Conservation (phyloP, 2,888 invertebrate species). For the Thymelicus lineola region DNA sequence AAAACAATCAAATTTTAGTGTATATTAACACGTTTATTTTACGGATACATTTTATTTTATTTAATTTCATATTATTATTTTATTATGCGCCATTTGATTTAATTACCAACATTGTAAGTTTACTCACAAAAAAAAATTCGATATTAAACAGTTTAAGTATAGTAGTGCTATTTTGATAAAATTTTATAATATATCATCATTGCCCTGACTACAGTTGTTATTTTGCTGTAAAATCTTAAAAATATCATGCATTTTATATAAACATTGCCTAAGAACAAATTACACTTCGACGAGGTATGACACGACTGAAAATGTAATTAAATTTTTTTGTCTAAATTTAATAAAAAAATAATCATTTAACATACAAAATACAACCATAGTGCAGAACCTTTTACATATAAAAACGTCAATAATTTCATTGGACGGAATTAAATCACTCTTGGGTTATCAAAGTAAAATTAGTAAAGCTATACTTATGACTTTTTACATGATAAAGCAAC, state of each 20-base stretch:
- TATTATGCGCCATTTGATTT: conserved; percentile 21
- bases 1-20: conserved; percentile 55
- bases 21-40: conserved; percentile 77
- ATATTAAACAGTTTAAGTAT: conserved; percentile 1
- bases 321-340: too few species aligned
- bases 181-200: not conserved
- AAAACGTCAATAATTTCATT: conserved; percentile 37
- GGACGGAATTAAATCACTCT: conserved; percentile 50
- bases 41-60: conserved; percentile 68
- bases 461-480: conserved; percentile 78
- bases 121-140: conserved; percentile 48
- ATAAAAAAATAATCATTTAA: too few species aligned
- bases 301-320: too few species aligned
- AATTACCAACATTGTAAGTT: conserved; percentile 52
- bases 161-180: conserved; percentile 1
- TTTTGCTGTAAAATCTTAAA: conserved; percentile 11
- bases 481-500: conserved; percentile 76
- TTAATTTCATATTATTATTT: conserved; percentile 41
- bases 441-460: conserved; percentile 63
- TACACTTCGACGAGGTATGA: too few species aligned
- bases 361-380: conserved; percentile 12
- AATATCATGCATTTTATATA: too few species aligned
- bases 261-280: too few species aligned
- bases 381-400: conserved; percentile 6
- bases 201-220: conserved; percentile 6